A percentile compares a stretch with the other conserved stretches of the same genome.
These are phyloP conservation scores for Gorsachius goisagi DNA, from an alignment of 2,113 vertebrate genomes.

Conservation along the genomic window DNA sequence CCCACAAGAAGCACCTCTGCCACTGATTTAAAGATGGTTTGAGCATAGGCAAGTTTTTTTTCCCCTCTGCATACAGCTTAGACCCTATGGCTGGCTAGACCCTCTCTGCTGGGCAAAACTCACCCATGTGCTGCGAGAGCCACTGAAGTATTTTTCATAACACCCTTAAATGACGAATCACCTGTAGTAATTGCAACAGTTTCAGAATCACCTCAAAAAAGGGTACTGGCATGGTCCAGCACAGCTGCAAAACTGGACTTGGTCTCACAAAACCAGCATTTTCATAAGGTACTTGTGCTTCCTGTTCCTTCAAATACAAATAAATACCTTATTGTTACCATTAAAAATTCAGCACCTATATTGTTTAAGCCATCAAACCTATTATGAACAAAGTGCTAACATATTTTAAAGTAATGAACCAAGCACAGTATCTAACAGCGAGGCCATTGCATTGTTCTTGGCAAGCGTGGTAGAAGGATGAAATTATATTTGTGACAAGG, in stretches of 20 bases:
- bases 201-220: neutral
- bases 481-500: constrained; percentile 23
- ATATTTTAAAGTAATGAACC: constrained; percentile 32
- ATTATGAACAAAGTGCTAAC: neutral
- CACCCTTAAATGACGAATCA: neutral
- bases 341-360: constrained; percentile 10
- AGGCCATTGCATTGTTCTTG: neutral
- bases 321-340: neutral
- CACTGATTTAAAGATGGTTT: neutral
- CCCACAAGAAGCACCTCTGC: neutral
- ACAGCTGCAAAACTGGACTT: neutral
- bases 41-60: neutral
- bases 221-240: neutral
- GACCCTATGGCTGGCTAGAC: neutral
- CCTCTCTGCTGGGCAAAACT: neutral
- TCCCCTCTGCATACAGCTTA: neutral
- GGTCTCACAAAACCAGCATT: neutral
- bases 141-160: neutral
- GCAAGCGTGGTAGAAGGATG: neutral
- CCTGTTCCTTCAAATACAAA: neutral
- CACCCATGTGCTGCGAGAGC: neutral
- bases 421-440: neutral
- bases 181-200: neutral
- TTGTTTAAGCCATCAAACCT: neutral
- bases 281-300: neutral